Base-by-base conservation (phyloP, 2,113 vertebrate genomes). In the Ovibos moschatus region DNA sequence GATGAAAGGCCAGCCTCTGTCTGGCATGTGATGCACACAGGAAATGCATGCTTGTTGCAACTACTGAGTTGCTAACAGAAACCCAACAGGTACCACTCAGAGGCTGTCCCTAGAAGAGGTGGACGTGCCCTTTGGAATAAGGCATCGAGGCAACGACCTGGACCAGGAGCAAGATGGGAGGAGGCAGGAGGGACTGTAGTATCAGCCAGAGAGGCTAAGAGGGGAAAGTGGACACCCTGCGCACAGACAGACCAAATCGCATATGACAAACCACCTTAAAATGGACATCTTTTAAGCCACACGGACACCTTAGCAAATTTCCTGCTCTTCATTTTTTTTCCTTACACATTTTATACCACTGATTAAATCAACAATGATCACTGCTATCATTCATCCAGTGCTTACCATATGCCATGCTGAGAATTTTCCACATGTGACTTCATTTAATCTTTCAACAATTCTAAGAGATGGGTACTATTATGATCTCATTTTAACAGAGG, bases 1-100 rank as follows among this genome's bases (percentile, higher is more conserved):
- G 50, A 57, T 57, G 28, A 93, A 91, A 85, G 58, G 92, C 51
- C 79, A 91, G 33, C 82, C n/a, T 85, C 17, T 17, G 47, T 85
- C 79, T 5, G 1, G 76, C n/a, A 53, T 23, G 17, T 64, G 87
- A 91, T 4, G 15, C n/a, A 64, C 47, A 47, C 2, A n/a, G 95
- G 81, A 71, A 21, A 79, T 6, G 2, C 12, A 50, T 57, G 36
- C 30, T 76, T 40, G 5, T 21, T 82, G 19, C 21, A 15, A 64
- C 50, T 87, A 17, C 21, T 1, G 51, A 55, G 81, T 71, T 45
- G 10, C 55, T 79, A 43, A 13, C 1, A 43, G 90, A 89, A 82
- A 83, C 27, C 71, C 27, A 28, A n/a, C 50, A 84, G 91, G 60
- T 33, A 51, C 25, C 43, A n/a, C 64, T 16, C 50, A 19, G 40